phyloP scores from a whole-genome alignment of 1,140 invertebrate species.

The Schlechtendalia chinensis region DNA sequence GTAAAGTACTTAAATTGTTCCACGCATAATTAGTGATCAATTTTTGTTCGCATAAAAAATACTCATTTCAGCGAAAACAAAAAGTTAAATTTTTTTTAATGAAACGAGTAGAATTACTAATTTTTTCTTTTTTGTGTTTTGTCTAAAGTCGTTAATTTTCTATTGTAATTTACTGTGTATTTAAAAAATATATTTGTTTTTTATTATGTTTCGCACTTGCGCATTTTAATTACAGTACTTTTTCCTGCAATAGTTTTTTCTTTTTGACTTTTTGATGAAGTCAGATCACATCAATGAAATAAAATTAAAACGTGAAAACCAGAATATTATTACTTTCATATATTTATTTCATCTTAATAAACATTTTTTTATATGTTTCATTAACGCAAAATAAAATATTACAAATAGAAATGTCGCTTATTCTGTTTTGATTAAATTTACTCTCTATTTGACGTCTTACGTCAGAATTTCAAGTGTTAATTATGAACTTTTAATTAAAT shows the following conservation, averaged over 20 bases:
- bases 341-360: background rate
- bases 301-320: background rate
- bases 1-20: too few relatives aligned
- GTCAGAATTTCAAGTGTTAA: background rate
- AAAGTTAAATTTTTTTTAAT: too few relatives aligned
- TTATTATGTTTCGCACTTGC: too few relatives aligned
- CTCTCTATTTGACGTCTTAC: background rate
- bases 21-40: too few relatives aligned
- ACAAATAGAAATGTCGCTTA: background rate
- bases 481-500: constrained; percentile 13
- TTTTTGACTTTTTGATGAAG: background rate
- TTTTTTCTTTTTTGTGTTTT: too few relatives aligned
- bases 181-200: too few relatives aligned
- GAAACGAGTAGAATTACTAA: too few relatives aligned
- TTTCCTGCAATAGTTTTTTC: background rate
- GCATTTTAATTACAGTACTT: background rate
- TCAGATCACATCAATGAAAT: background rate
- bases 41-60: too few relatives aligned
- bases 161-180: too few relatives aligned
- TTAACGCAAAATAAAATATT: background rate
- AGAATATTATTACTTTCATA: background rate
- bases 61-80: too few relatives aligned
- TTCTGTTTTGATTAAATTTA: background rate
- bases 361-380: background rate
- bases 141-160: too few relatives aligned